Evolutionary conservation across 2,113 vertebrate genomes (phyloP).

Genomic region (Butastur rufipennis): DNA sequence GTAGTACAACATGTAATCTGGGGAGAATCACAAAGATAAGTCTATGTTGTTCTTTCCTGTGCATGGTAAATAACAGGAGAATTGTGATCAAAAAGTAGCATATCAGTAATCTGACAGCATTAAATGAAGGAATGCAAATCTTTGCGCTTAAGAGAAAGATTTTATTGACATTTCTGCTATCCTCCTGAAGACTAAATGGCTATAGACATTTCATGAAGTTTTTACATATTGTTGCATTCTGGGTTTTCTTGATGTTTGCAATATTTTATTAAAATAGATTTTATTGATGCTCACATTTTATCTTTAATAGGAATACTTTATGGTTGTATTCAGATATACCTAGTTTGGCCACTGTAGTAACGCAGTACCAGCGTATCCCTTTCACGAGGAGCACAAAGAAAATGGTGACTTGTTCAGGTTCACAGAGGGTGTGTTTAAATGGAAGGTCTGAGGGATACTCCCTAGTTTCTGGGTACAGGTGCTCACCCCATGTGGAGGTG

Average conservation of each 20-base stretch:
- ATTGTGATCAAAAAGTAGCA: background rate
- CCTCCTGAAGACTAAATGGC: background rate
- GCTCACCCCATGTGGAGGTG: fast-evolving
- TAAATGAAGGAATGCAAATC: constrained; percentile 1
- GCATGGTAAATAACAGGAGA: background rate
- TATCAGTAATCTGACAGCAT: background rate
- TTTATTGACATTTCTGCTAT: background rate
- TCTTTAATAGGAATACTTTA: background rate
- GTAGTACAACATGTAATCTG: background rate
- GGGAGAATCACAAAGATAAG: background rate
- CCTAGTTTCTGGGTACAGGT: background rate
- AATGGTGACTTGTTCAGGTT: background rate
- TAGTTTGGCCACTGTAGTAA: background rate
- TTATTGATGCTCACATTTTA: background rate
- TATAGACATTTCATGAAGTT: background rate
- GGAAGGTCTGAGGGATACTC: background rate
- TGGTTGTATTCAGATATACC: background rate
- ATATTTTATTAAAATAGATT: background rate
- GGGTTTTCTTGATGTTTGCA: background rate
- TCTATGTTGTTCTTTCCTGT: background rate
- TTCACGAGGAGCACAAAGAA: background rate
- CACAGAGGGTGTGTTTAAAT: background rate
- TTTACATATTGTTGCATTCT: background rate
- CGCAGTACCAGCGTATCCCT: background rate
- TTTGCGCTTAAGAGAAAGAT: background rate